phyloP scores from a whole-genome alignment of 35 echinoderm and acorn worm species.

The Lytechinus variegatus region DNA sequence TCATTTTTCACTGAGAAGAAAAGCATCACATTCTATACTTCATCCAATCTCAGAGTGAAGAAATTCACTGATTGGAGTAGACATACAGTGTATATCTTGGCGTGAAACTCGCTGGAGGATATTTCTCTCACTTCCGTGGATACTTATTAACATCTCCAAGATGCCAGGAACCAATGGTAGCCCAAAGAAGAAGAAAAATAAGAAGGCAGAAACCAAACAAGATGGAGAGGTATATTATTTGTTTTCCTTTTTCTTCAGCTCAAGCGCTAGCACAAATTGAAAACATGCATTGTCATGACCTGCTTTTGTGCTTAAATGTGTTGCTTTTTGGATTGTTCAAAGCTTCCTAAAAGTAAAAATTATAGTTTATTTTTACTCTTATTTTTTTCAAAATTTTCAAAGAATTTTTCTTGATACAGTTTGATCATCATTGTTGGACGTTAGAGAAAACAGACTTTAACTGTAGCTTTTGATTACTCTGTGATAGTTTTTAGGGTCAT shows the following conservation, averaged over 20 bases:
- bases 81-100: background rate
- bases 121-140: background rate
- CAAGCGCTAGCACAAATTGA: background rate
- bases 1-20: background rate
- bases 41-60: background rate
- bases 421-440: too few relatives aligned
- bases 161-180: background rate
- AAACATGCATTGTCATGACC: background rate
- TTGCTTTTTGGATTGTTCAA: background rate
- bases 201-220: background rate
- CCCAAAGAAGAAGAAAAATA: slow-evolving; percentile 3
- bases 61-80: background rate
- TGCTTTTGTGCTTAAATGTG: background rate
- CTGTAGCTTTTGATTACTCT: too few relatives aligned
- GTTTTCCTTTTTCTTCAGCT: background rate
- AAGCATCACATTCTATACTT: background rate
- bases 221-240: background rate
- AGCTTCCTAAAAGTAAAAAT: background rate
- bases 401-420: too few relatives aligned
- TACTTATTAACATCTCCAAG: background rate
- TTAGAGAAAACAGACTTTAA: too few relatives aligned
- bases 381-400: too few relatives aligned
- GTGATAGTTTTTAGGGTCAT: too few relatives aligned
- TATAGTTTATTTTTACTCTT: background rate
- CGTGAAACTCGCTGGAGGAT: background rate